Evolutionary conservation across 2,888 invertebrate genomes (phyloP).

Genomic region (Venusia cambrica): DNA sequence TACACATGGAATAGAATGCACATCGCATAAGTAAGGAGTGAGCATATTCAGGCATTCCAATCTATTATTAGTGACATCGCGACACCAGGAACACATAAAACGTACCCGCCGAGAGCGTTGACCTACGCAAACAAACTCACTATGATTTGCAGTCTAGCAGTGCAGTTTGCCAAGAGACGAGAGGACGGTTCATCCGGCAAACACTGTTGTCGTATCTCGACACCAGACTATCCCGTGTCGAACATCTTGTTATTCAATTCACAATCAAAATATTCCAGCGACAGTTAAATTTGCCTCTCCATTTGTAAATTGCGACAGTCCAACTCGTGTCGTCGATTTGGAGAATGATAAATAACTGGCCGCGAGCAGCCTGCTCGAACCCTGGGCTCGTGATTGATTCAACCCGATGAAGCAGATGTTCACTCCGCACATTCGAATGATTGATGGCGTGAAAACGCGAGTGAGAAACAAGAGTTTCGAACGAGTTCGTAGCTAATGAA

Average conservation of each 20-base stretch:
- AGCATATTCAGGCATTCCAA: slow-evolving; percentile 72
- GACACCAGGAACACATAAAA: slow-evolving; percentile 79
- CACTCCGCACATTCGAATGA: slow-evolving; percentile 48
- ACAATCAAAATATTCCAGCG: slow-evolving; percentile 41
- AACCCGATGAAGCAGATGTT: slow-evolving; percentile 54
- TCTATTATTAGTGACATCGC: slow-evolving; percentile 77
- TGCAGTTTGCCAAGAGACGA: slow-evolving; percentile 76
- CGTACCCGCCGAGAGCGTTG: slow-evolving; percentile 68
- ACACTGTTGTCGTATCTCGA: slow-evolving; percentile 59
- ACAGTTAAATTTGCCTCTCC: slow-evolving; percentile 38
- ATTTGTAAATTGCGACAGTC: slow-evolving; percentile 58
- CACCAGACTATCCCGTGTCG: slow-evolving; percentile 48
- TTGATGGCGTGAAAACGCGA: slow-evolving; percentile 47
- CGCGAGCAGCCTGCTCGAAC: slow-evolving; percentile 49
- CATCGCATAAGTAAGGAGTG: slow-evolving; percentile 52
- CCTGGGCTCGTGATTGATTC: slow-evolving; percentile 69
- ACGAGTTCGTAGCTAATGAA: slow-evolving; percentile 51
- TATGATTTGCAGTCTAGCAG: slow-evolving; percentile 75
- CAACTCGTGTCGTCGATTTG: slow-evolving; percentile 50
- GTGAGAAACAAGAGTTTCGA: slow-evolving; percentile 35
- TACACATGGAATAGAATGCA: slow-evolving; percentile 48
- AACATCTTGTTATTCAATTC: slow-evolving; percentile 41
- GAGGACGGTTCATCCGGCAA: slow-evolving; percentile 66
- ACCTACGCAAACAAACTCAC: slow-evolving; percentile 74
- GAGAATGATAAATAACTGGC: slow-evolving; percentile 61